A percentile compares a stretch with the other conserved stretches of the same genome.
These are phyloP conservation scores for Mizuhopecten yessoensis DNA, from an alignment of 1,140 invertebrate genomes.

Conservation along the genomic window DNA sequence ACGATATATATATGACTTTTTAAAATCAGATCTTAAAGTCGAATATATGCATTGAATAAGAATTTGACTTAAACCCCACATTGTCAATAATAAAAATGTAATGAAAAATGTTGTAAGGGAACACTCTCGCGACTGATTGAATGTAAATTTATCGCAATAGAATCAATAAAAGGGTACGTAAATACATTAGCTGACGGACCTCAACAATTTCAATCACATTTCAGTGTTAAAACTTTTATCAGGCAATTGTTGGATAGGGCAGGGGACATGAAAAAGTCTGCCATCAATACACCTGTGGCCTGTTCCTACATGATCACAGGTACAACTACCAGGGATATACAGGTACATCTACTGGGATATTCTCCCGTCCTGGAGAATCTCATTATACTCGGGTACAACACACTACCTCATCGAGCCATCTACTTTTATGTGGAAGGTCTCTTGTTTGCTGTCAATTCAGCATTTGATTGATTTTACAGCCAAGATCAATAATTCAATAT, in stretches of 20 bases:
- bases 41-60: conserved; percentile 7
- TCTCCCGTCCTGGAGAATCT: not conserved
- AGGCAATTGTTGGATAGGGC: not conserved
- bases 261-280: conserved; percentile 9
- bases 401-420: not conserved
- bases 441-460: conserved; percentile 1
- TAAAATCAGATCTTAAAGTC: not conserved
- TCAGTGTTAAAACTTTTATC: not conserved
- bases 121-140: conserved; percentile 22
- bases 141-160: not conserved
- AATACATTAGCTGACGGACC: not conserved
- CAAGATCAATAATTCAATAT: conserved; percentile 16
- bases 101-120: not conserved
- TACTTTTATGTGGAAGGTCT: no score
- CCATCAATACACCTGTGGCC: not conserved
- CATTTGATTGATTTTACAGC: not conserved
- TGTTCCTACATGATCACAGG: not conserved
- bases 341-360: no score
- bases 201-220: conserved; percentile 28
- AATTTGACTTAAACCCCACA: not conserved
- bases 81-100: conserved; percentile 2
- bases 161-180: conserved; percentile 4
- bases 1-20: not conserved
- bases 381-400: not conserved
- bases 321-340: no score